Base-by-base conservation (phyloP, 2,888 invertebrate species). In the Lithophane socia region DNA sequence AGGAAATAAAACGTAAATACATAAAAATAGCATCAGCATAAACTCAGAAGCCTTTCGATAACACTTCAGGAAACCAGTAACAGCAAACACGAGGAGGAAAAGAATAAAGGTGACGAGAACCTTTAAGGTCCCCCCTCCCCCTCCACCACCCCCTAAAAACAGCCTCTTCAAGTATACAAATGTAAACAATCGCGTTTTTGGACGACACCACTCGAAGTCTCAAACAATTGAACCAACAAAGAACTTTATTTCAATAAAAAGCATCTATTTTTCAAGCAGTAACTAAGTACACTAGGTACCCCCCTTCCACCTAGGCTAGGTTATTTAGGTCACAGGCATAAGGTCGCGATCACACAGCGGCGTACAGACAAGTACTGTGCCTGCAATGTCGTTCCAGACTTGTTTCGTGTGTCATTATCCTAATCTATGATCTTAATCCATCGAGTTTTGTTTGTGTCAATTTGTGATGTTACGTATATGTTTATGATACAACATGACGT, bases 311-410 rank as follows among this genome's bases (percentile, higher is more conserved):
- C 66, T 67, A 74, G 73, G 72, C 86, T 85, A 87, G 88, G 86
- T 80, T 86, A 90, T 89, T 77, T 87, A 90, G 91, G 90, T 91
- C 89, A 88, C 88, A 91, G 86, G 88, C 84, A 66, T 79, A 85
- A 85, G 72, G 73, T 74, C 84, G 78, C 54, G 72, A 64, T 52
- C 75, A 66, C 64, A 77, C 75, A 68, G 67, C 21, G 47, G 54
- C 54, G 78, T 73, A 44, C 29, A 77, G 77, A 77, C 77, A 74
- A 79, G 70, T 61, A 12, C 67, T n/a, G 54, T 42, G 68, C 64
- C 75, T 69, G 69, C 79, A 78, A 81, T 70, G 64, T 69, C 71
- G 64, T 60, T 61, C 21, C 58, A 66, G 64, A 80, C 72, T 64
- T 16, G 56, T 21, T 58, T 71, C 29, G 66, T 83, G 66, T 78